phyloP scores from a whole-genome alignment of 2,797 vertebrate species.

The Coluber constrictor region DNA sequence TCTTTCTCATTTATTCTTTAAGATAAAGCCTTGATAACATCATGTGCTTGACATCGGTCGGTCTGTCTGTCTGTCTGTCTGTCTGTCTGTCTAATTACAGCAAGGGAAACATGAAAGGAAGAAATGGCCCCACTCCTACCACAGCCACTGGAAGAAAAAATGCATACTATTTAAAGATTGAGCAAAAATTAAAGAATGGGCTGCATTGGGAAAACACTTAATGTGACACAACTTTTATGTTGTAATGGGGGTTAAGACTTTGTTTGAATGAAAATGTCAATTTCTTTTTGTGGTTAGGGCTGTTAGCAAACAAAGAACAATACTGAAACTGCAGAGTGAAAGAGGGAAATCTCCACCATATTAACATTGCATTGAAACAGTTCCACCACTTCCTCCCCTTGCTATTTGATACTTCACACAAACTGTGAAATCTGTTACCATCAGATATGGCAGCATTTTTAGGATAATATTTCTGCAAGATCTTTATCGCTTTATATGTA shows the following conservation, averaged over 20 bases:
- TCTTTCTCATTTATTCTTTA: slow-evolving; percentile 37
- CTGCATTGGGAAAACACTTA: slow-evolving; percentile 28
- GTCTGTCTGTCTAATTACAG: slow-evolving; percentile 4
- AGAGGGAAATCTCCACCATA: neutral
- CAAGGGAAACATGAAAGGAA: slow-evolving; percentile 1
- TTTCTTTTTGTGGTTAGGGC: neutral
- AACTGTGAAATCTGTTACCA: neutral
- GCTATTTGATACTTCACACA: neutral
- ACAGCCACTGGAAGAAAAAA: slow-evolving; percentile 17
- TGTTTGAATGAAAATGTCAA: neutral
- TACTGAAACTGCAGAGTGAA: slow-evolving; percentile 21
- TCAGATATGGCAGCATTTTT: neutral
- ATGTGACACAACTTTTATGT: slow-evolving; percentile 29
- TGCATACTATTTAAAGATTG: neutral
- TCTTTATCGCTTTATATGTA: neutral
- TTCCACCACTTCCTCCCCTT: neutral
- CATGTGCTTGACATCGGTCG: neutral
- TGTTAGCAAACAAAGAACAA: slow-evolving; percentile 5
- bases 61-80: no score
- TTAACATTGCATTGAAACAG: no score
- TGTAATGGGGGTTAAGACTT: neutral
- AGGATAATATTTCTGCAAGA: neutral
- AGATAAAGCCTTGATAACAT: neutral
- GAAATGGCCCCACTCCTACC: neutral
- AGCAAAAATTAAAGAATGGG: slow-evolving; percentile 21